A percentile compares a stretch with the other conserved stretches of the same genome.
phyloP scores from a whole-genome alignment of 2,888 invertebrate species.

The Luffia ferchaultella region DNA sequence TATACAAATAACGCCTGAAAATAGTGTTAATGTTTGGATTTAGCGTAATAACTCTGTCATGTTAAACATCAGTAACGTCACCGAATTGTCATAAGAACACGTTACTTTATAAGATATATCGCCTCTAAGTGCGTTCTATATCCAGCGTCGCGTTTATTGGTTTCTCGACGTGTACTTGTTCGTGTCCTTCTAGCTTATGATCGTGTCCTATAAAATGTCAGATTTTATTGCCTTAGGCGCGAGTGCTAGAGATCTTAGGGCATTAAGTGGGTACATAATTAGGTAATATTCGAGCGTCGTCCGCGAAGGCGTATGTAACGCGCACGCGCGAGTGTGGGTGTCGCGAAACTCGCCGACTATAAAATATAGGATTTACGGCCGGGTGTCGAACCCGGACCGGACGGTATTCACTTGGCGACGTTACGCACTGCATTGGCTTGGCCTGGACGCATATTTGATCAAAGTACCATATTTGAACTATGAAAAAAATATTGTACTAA shows the following conservation, averaged over 20 bases:
- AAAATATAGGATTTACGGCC: neutral
- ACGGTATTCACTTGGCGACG: neutral
- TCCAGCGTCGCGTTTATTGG: neutral
- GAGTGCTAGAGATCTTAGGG: constrained; percentile 3
- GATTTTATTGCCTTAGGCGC: constrained; percentile 2
- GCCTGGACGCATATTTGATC: neutral
- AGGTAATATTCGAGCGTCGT: constrained; percentile 2
- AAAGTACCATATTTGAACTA: neutral
- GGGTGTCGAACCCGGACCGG: neutral
- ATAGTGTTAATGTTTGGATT: too few relatives aligned
- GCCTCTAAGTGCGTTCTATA: neutral
- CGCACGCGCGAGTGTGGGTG: neutral
- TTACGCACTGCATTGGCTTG: neutral
- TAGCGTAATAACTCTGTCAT: too few relatives aligned
- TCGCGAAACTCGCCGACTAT: neutral
- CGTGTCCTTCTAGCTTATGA: neutral
- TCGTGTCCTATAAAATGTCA: constrained; percentile 1
- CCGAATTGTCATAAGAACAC: too few relatives aligned
- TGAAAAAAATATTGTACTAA: too few relatives aligned
- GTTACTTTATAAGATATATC: too few relatives aligned
- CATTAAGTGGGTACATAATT: constrained; percentile 3
- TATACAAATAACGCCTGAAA: too few relatives aligned
- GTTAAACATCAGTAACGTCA: too few relatives aligned
- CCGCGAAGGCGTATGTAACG: neutral
- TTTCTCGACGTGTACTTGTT: neutral